These are phyloP conservation scores for Rhipidura dahli DNA, from an alignment of 2,113 vertebrate genomes.

Conservation along the genomic window DNA sequence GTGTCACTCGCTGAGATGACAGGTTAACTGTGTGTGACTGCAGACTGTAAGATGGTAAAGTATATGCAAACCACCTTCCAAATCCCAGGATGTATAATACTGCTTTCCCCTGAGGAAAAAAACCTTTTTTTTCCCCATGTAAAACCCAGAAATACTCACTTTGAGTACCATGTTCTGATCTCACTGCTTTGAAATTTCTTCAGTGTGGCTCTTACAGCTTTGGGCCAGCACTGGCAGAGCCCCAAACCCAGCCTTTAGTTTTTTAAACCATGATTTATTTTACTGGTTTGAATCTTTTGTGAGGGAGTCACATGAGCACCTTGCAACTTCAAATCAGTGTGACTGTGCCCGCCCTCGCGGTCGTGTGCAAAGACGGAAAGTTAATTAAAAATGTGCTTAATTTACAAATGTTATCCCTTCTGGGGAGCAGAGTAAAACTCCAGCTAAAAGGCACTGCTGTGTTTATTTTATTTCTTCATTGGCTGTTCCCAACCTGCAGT, in stretches of 20 bases:
- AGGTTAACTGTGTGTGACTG: slow-evolving; percentile 3
- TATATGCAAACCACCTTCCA: background rate
- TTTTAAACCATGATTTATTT: background rate
- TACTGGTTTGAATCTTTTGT: background rate
- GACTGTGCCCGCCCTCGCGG: background rate
- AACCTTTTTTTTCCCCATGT: background rate
- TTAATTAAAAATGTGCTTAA: slow-evolving; percentile 57
- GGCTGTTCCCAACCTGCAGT: background rate
- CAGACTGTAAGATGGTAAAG: background rate
- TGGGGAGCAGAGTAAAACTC: slow-evolving; percentile 11
- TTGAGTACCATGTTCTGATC: background rate
- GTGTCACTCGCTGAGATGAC: slow-evolving; percentile 31
- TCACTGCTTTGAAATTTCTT: background rate
- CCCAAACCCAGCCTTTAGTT: background rate
- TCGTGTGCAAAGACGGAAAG: background rate
- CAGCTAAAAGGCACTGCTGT: slow-evolving; percentile 24
- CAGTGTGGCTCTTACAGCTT: background rate
- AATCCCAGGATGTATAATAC: background rate
- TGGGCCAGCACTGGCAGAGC: background rate
- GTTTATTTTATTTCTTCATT: slow-evolving; percentile 36
- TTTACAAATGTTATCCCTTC: slow-evolving; percentile 60
- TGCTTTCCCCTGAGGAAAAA: background rate
- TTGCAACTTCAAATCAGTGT: background rate
- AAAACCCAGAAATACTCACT: background rate
- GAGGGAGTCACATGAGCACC: background rate